Base-by-base conservation (phyloP, 2,113 vertebrate species). In the Nothoprocta perdicaria region DNA sequence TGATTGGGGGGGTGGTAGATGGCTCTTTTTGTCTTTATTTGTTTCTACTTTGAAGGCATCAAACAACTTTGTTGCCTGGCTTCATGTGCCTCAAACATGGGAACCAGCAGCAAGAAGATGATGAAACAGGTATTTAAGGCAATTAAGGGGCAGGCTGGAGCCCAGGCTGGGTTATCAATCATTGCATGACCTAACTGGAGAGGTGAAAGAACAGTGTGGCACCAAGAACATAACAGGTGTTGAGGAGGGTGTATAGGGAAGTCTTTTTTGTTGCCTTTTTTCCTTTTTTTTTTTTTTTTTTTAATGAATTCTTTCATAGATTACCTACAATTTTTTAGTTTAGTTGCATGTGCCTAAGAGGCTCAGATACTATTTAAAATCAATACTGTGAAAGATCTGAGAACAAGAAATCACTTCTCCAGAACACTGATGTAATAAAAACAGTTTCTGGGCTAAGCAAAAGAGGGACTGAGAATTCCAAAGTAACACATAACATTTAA, bases 111-210 rank as follows among this genome's bases (percentile, higher is more conserved):
- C 66, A 53, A 72, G 61, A 89, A 85, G 87, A 35, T 77, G 73
- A 74, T 72, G 72, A 87, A 92, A 94, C 26, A 83, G 26, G 74
- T 67, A 63, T 91, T 89, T 93, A 85, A 94, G 67, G 84, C 85
- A 96, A 93, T 88, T 90, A 87, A 72, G 77, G 68, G 74, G 90
- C 78, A 88, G 91, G 93, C 89, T 96, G 76, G 68, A 92, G 90
- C 95, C 90, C 41, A 90, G 66, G 66, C 73, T 76, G 66, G 66
- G 77, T 94, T 91, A 87, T 95, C 92, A 92, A 46, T 92, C 86
- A 86, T 23, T 85, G 33, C 62, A 58, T 63, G 87, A 80, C 76
- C 50, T 74, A 61, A 53, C 48, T 62, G 58, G n/a, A 65, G 69
- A 89, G 33, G 63, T 79, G 43, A 75, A 85, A 86, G 88, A 58